Percentiles rank a stretch among this genome's conserved stretches.
These are phyloP conservation scores for Enoplosus armatus DNA, from an alignment of 2,797 vertebrate species.

Conservation along the genomic window DNA sequence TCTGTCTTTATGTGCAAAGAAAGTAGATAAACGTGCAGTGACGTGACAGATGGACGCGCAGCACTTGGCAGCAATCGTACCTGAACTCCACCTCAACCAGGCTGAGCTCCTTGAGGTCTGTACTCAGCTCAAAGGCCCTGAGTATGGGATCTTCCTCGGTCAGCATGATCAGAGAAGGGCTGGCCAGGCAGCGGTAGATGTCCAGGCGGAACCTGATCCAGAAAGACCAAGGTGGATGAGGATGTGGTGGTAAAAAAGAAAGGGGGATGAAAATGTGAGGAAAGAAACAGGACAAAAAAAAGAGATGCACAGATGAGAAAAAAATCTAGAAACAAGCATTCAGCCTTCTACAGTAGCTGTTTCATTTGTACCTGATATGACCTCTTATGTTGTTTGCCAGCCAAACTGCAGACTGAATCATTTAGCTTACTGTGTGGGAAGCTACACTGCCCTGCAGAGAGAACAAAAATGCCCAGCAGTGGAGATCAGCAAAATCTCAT, in stretches of 20 bases:
- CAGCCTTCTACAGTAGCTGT: conserved; percentile 15
- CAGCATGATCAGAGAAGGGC: conserved; percentile 97
- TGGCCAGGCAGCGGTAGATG: conserved; percentile 97
- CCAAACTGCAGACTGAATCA: conserved; percentile 60
- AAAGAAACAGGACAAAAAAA: background rate
- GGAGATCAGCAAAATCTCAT: conserved; percentile 51
- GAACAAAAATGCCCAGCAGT: conserved; percentile 39
- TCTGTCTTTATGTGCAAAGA: conserved; percentile 4
- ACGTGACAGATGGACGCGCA: background rate
- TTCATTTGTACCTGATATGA: conserved; percentile 43
- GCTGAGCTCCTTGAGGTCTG: conserved; percentile 96
- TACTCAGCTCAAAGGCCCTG: conserved; percentile 96
- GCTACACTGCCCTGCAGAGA: conserved; percentile 51
- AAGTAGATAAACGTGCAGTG: background rate
- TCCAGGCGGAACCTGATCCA: conserved; percentile 93
- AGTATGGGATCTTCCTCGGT: conserved; percentile 98
- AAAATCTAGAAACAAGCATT: conserved; percentile 20
- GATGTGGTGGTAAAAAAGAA: background rate
- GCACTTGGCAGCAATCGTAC: conserved; percentile 73
- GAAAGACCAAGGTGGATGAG: background rate
- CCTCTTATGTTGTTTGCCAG: conserved; percentile 45
- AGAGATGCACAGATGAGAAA: conserved; percentile 1
- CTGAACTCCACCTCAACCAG: conserved; percentile 99
- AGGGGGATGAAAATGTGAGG: background rate
- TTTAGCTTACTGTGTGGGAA: conserved; percentile 68